phyloP scores from a whole-genome alignment of 1,140 invertebrate genomes.

The Procambarus clarkii region DNA sequence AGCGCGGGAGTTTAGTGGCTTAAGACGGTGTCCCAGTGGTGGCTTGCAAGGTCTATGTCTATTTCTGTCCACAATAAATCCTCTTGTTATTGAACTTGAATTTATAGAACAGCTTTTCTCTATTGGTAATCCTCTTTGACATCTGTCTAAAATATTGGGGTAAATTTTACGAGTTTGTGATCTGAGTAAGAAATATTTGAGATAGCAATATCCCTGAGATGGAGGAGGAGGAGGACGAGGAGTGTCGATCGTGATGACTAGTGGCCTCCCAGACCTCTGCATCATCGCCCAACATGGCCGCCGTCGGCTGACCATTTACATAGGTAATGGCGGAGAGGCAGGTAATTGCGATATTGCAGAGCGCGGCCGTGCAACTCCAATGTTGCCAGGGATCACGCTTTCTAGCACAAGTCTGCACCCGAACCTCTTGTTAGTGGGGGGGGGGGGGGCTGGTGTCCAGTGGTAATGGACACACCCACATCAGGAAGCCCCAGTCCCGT shows the following conservation, averaged over 20 bases:
- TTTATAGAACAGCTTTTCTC: too few species aligned
- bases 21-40: too few species aligned
- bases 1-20: too few species aligned
- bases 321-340: slow-evolving; percentile 57
- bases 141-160: too few species aligned
- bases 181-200: too few species aligned
- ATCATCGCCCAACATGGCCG: not conserved
- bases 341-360: slow-evolving; percentile 66
- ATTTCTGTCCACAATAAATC: too few species aligned
- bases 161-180: too few species aligned
- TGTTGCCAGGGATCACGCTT: slow-evolving; percentile 47
- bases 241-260: slow-evolving; percentile 21
- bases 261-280: not conserved
- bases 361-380: slow-evolving; percentile 60
- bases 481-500: too few species aligned
- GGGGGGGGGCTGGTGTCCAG: not conserved
- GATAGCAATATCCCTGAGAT: not conserved
- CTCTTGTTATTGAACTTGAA: too few species aligned
- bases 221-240: not conserved
- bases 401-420: not conserved
- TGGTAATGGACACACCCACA: too few species aligned
- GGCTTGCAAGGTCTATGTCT: too few species aligned
- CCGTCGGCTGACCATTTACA: slow-evolving; percentile 62
- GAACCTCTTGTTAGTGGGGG: not conserved
- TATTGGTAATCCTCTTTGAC: too few species aligned